Evolutionary conservation across 2,797 vertebrate genomes (phyloP), one percentile per base, ranked within the genome.

Genomic region (Phylloscopus collybita): DNA sequence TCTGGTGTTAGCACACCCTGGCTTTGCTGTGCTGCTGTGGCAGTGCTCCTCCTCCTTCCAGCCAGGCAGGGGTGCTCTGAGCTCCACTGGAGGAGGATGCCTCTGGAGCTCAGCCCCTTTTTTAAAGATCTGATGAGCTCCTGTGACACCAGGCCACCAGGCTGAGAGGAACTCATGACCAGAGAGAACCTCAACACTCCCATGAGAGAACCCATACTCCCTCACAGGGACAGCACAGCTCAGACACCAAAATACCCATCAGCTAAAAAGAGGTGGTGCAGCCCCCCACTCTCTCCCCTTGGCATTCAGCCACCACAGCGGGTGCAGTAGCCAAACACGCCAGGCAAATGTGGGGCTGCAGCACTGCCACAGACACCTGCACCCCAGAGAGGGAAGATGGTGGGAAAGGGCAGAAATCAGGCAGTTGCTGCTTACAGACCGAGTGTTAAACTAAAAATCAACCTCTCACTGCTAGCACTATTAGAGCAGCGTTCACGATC

Each of bases 281-380:
- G 30, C 7, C 4, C 17, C 6, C 2, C 11, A 0, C 2, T 8
- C 49, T 14, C 17, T 13, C 4, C 25, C 20, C 20, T 32, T 0
- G 0, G 19, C 69, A 62, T 17, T 10, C 40, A 60, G n/a, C n/a
- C 72, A 40, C 26, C 0, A 0, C 42, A 49, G 50, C 0, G 0
- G 15, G 6, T 20, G 19, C 5, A 2, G 45, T 1, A 80, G 42
- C 32, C 5, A 2, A 76, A 86, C 53, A 26, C 0, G 0, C 25
- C 71, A 36, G 59, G 54, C 66, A 73, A 71, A 86, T 1, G 11
- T 0, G 1, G 7, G 17, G 6, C 34, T 73, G 72, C 26, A 45
- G 60, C 4, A 0, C 50, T 74, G 42, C 50, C 75, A 56, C 30
- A 51, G 61, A 27, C 2, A 1, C 44, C 70, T 38, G 34, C 3